These are phyloP conservation scores for Platypus cylindrus DNA, from an alignment of 2,888 invertebrate genomes.

Conservation along the genomic window DNA sequence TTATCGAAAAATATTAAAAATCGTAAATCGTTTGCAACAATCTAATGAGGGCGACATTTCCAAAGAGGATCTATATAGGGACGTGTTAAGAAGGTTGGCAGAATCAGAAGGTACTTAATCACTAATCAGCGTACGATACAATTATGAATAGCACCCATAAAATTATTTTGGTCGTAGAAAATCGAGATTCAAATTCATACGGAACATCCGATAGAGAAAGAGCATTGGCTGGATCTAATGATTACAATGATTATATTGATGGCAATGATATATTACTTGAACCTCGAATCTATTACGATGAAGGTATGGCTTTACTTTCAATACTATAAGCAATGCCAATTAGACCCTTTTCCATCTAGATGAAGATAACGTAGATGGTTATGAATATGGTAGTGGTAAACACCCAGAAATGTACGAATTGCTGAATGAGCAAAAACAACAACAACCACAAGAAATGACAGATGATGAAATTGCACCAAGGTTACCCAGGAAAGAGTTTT, in stretches of 20 bases:
- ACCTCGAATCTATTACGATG: constrained; percentile 44
- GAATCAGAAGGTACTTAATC: too few relatives aligned
- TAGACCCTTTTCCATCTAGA: constrained; percentile 38
- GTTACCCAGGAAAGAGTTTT: constrained; percentile 24
- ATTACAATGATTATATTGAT: neutral
- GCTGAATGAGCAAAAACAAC: constrained; percentile 15
- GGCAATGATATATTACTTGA: constrained; percentile 36
- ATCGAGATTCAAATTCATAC: too few relatives aligned
- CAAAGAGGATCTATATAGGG: constrained; percentile 5
- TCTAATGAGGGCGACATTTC: constrained; percentile 6
- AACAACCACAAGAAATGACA: too few relatives aligned
- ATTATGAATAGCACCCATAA: too few relatives aligned
- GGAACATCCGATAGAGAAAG: too few relatives aligned
- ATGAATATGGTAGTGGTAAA: constrained; percentile 31
- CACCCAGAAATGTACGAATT: constrained; percentile 14
- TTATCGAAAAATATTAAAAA: constrained; percentile 18
- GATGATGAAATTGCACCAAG: constrained; percentile 17
- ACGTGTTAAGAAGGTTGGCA: constrained; percentile 8
- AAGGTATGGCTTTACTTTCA: constrained; percentile 32
- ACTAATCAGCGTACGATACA: too few relatives aligned
- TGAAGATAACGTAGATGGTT: constrained; percentile 18
- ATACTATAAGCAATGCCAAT: constrained; percentile 32
- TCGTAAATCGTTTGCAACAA: constrained; percentile 21
- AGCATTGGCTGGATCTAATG: too few relatives aligned
- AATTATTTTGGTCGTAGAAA: too few relatives aligned